phyloP scores from a whole-genome alignment of 1,140 invertebrate genomes.

The Diachasmimorpha longicaudata region DNA sequence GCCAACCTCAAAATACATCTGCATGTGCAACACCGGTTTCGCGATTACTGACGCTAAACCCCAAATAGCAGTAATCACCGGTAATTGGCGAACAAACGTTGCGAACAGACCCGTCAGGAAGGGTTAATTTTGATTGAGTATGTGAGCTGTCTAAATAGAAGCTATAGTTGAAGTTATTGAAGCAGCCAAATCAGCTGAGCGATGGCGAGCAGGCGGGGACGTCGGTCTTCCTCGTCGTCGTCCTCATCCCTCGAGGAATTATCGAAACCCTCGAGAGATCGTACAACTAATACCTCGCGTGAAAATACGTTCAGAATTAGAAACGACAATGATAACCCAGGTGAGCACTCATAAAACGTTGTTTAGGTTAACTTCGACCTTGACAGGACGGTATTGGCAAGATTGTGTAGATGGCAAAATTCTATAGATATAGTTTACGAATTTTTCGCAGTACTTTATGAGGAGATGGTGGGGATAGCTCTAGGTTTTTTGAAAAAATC shows the following conservation, averaged over 20 bases:
- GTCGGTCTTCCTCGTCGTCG: neutral
- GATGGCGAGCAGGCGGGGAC: neutral
- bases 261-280: neutral
- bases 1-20: neutral
- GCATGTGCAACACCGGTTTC: neutral
- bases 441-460: too few relatives aligned
- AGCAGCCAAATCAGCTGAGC: neutral
- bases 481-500: too few relatives aligned
- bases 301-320: neutral
- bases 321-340: neutral
- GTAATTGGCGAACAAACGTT: too few relatives aligned
- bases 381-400: neutral
- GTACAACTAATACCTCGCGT: neutral
- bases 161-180: neutral
- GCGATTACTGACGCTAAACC: neutral
- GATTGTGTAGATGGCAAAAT: too few relatives aligned
- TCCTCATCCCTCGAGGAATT: slow-evolving; percentile 6
- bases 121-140: neutral
- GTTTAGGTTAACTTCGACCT: neutral
- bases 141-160: neutral
- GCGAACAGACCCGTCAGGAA: too few relatives aligned
- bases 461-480: too few relatives aligned
- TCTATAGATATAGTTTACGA: too few relatives aligned
- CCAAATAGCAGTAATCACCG: neutral
- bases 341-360: neutral